phyloP scores from a whole-genome alignment of 2,113 vertebrate genomes.

The Junco hyemalis region DNA sequence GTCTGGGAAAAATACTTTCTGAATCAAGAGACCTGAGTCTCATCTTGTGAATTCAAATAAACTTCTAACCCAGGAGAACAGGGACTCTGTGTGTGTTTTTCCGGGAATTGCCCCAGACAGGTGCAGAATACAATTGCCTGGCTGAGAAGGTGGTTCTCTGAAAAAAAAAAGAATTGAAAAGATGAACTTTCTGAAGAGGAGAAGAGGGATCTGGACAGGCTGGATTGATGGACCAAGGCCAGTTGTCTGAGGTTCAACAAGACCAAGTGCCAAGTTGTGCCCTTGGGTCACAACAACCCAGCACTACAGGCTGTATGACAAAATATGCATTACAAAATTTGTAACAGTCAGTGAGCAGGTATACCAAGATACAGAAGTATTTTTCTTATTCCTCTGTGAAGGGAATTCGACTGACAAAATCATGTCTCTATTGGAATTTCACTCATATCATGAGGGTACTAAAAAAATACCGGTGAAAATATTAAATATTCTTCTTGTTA shows the following conservation, averaged over 20 bases:
- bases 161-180: not conserved
- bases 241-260: not conserved
- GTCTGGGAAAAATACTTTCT: not conserved
- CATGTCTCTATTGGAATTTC: not conserved
- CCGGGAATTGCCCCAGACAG: not conserved
- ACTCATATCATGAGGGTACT: not conserved
- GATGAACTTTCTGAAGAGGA: not conserved
- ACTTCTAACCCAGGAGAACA: not conserved
- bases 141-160: not conserved
- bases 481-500: not conserved
- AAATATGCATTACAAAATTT: not conserved
- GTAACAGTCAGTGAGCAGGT: not conserved
- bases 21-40: not conserved
- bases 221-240: not conserved
- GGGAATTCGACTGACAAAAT: not conserved
- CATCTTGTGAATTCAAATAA: not conserved
- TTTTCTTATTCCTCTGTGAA: not conserved
- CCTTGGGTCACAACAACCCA: not conserved
- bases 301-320: not conserved
- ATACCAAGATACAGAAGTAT: not conserved
- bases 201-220: not conserved
- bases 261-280: not conserved
- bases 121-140: not conserved
- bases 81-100: rapidly evolving
- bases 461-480: not conserved